Evolutionary conservation across 2,797 vertebrate species (phyloP), one percentile per base, ranked within the genome.

Genomic region (Eupleurogrammus muticus): DNA sequence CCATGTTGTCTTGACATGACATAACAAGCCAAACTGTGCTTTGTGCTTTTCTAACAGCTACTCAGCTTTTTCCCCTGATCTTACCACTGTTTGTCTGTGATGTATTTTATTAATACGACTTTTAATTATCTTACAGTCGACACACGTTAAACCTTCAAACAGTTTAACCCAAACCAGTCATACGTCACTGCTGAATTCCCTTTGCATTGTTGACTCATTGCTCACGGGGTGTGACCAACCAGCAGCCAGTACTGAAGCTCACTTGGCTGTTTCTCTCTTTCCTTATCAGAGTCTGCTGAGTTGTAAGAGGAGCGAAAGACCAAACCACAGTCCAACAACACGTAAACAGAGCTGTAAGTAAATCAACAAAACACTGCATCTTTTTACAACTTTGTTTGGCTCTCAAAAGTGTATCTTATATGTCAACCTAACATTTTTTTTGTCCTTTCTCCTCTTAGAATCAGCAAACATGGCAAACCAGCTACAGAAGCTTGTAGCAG

Each of bases 401-500:
- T 36, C 12, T 12, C n/a, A 48, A 16, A 16, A 12, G 13, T 58
- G 60, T 34, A 14, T 19, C 16, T 54, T 46, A 21, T 40, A 20
- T 35, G 42, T 54, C 36, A 35, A 19, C 20, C 17, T 47, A 13
- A 20, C 20, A 24, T 1, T 1, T 5, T 5, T 35, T 44, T 11
- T 34, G 5, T 69, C 12, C 13, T 56, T 47, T 21, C 49, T 67
- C 12, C 59, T 49, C 2, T 59, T 32, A 81, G 80, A 32, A 46
- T 52, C 24, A 32, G 50, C 52, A 44, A 85, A 84, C 56, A 95
- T 94, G 94, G 59, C 89, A 5, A 46, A 83, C 32, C 76, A 86
- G 44, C 89, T 95, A 2, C 92, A 94, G 80, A 68, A 81, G 83
- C 32, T 93, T 0, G 78, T 95, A 42, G 70, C 91, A 0, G 92